Base-by-base conservation (phyloP, 2,113 vertebrate species). In the Ursus arctos region DNA sequence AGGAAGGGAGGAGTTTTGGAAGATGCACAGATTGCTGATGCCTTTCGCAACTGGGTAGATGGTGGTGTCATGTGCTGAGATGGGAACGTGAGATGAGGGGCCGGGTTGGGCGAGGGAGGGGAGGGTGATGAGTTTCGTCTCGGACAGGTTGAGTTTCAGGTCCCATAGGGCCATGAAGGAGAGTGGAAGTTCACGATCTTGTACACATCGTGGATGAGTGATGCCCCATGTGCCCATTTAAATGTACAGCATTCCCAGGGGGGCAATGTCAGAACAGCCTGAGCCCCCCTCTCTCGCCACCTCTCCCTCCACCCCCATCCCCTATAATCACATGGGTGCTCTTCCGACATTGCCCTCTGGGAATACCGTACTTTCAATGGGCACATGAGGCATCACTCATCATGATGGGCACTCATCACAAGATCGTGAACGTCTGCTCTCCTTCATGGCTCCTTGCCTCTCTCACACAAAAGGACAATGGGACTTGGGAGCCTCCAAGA, bases 71-170 rank as follows among this genome's bases (percentile, higher is more conserved):
- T 47, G 67, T 40, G 59, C 51, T 3, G 67, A 79, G 91, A 84
- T 76, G 83, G 13, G 57, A 31, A 72, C 88, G 16, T 2, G 26
- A 72, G 94, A 93, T 53, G 92, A 92, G 91, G 79, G 93, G 61
- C 77, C n/a, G 0, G 83, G 6, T 7, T 40, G 65, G 80, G 61
- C 1, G 84, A 79, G 57, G 88, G 88, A 67, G 40, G 80, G 53
- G 67, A 21, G 11, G 57, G 36, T 2, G 74, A 7, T 11, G 21
- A 59, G 83, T 81, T 95, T 90, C 12, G 0, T 43, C 65, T 61
- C 10, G 61, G 67, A 61, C 69, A 28, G 76, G 69, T 33, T 40
- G 83, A 57, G 94, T 94, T 92, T 87, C 67, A 63, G 61, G 40
- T 88, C 74, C 92, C 2, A 0, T 0, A n/a, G 40, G 92, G 88